Evolutionary conservation across 2,888 invertebrate species (phyloP), one percentile per base, ranked within the genome.

Genomic region (Tromatobia lineatoria): DNA sequence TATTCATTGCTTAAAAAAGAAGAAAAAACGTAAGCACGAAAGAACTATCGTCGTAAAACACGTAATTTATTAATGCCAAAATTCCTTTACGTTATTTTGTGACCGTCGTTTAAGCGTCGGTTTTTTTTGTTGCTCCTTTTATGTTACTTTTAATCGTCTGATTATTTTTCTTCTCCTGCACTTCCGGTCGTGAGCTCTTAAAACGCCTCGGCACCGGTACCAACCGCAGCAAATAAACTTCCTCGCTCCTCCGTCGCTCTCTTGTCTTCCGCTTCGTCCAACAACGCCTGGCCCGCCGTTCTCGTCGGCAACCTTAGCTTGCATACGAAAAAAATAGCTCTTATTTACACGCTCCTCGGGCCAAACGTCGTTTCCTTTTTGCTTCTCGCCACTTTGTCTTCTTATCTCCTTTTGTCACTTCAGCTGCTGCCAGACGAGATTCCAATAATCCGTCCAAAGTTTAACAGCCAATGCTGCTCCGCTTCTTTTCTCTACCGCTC

Each of bases 291-390:
- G 84, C 85, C 83, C 85, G 86, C 80, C 83, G 81, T 85, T 82
- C 81, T 82, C 84, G 69, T 75, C 81, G 75, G 67, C 81, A 61
- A 80, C 73, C 87, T 88, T 88, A 89, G 89, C 88, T 90, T 89
- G 91, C 93, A 91, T 92, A 90, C 91, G 92, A 92, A 91, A 89
- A 67, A 70, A 70, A 70, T 80, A 57, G 45, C 79, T 84, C 52
- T 82, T 86, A 84, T 86, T 86, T 83, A 85, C 86, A 79, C 79
- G 70, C 69, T 78, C 57, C 80, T 29, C 64, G 76, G 45, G 66
- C 67, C 45, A 66, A 77, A 77, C 78, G 50, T 47, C 61, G 38
- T 50, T 25, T 52, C 42, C 13, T 76, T 13, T 15, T 79, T 61
- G 23, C 52, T 76, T 50, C 73, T 54, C 73, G 18, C 54, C 67